These are phyloP conservation scores for Perdita meconis DNA, from an alignment of 2,888 invertebrate species.

Conservation along the genomic window DNA sequence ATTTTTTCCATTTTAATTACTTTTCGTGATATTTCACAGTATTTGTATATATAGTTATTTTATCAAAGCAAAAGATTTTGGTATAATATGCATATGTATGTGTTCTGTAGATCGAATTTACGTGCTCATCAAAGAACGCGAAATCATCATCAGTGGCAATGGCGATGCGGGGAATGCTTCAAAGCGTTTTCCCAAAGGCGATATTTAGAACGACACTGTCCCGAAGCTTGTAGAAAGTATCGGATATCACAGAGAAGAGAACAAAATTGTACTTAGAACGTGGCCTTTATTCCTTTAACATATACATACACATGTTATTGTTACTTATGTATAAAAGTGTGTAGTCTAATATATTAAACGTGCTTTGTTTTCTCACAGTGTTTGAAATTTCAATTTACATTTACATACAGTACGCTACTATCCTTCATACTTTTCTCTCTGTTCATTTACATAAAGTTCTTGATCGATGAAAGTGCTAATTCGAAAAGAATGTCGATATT, in stretches of 20 bases:
- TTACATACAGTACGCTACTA: no score
- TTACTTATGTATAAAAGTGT: constrained; percentile 25
- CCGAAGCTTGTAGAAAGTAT: constrained; percentile 89
- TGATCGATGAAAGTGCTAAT: neutral
- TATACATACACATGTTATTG: constrained; percentile 22
- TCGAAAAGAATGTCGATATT: neutral
- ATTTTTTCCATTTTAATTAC: constrained; percentile 1
- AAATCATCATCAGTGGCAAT: constrained; percentile 89
- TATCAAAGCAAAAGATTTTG: no score
- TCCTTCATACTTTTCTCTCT: no score
- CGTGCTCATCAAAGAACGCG: constrained; percentile 90
- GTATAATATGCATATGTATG: no score
- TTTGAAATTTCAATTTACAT: constrained; percentile 25
- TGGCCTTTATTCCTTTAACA: constrained; percentile 19
- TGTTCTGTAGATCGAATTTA: constrained; percentile 87
- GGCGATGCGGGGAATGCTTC: constrained; percentile 88
- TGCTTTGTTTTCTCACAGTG: constrained; percentile 26
- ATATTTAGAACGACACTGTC: constrained; percentile 88
- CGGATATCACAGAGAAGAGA: constrained; percentile 82
- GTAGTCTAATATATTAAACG: constrained; percentile 43
- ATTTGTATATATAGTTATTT: no score
- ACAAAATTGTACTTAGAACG: constrained; percentile 47
- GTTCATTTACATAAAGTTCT: neutral
- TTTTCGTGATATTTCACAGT: no score
- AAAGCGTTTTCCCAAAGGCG: constrained; percentile 89